Percentiles rank a stretch among this genome's conserved stretches.
Conservation (phyloP, 2,888 invertebrate species). For the Protophormia terraenovae region DNA sequence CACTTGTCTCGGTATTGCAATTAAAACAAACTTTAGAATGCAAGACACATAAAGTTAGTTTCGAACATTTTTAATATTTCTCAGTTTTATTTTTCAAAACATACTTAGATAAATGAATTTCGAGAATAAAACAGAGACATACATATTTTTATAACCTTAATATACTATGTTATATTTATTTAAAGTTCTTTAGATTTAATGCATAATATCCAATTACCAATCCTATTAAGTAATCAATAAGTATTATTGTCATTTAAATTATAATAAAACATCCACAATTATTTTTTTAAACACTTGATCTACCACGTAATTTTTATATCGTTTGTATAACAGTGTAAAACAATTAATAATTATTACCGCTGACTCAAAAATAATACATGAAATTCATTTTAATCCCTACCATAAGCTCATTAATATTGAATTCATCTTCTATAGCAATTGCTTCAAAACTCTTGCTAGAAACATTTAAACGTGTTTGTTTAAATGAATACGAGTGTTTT, state of each 20-base stretch:
- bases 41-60: no score
- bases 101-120: no score
- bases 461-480: conserved; percentile 8
- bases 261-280: background rate
- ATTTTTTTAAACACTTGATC: background rate
- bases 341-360: conserved; percentile 10
- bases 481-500: background rate
- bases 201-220: background rate
- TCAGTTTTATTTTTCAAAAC: no score
- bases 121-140: no score
- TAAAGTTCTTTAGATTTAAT: background rate
- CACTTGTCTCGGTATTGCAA: no score
- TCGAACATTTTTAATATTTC: no score
- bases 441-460: background rate
- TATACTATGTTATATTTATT: no score
- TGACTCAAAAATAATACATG: background rate
- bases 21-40: no score
- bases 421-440: background rate
- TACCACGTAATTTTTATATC: background rate
- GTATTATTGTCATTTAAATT: background rate
- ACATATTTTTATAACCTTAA: no score
- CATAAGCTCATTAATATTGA: conserved; percentile 24
- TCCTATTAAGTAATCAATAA: background rate
- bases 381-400: conserved; percentile 18
- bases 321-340: background rate